phyloP scores from a whole-genome alignment of 2,113 vertebrate species.

The Haliaeetus leucogaster region DNA sequence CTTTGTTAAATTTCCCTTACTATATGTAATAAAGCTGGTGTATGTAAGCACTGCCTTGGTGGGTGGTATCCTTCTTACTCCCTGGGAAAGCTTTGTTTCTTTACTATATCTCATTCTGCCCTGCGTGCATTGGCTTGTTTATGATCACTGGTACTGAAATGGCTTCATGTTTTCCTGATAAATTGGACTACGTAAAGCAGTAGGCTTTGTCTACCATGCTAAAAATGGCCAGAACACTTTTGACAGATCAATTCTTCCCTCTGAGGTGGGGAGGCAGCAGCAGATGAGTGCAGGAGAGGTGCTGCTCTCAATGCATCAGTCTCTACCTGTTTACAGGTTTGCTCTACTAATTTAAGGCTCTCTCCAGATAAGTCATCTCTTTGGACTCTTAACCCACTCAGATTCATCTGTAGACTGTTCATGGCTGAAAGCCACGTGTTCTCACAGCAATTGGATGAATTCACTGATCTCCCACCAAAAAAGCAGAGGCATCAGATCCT shows the following conservation, averaged over 20 bases:
- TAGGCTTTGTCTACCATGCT: not conserved
- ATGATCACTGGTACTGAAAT: not conserved
- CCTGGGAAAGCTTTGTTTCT: not conserved
- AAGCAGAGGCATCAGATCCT: not conserved
- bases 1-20: not conserved
- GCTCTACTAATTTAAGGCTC: not conserved
- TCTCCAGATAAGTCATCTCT: not conserved
- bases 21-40: not conserved
- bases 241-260: not conserved
- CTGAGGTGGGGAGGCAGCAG: fast-evolving
- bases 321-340: not conserved
- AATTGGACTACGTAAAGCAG: not conserved
- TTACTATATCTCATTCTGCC: not conserved
- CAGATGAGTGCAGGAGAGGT: not conserved
- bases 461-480: not conserved
- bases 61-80: slow-evolving; percentile 31
- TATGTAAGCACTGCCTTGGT: not conserved
- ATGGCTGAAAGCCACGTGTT: not conserved
- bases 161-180: not conserved
- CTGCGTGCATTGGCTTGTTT: slow-evolving; percentile 31
- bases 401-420: not conserved
- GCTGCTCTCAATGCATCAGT: not conserved
- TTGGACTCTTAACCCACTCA: not conserved
- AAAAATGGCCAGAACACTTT: not conserved
- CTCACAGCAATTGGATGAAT: not conserved